These are phyloP conservation scores for Mycteria americana DNA, from an alignment of 2,797 vertebrate genomes.

Conservation along the genomic window DNA sequence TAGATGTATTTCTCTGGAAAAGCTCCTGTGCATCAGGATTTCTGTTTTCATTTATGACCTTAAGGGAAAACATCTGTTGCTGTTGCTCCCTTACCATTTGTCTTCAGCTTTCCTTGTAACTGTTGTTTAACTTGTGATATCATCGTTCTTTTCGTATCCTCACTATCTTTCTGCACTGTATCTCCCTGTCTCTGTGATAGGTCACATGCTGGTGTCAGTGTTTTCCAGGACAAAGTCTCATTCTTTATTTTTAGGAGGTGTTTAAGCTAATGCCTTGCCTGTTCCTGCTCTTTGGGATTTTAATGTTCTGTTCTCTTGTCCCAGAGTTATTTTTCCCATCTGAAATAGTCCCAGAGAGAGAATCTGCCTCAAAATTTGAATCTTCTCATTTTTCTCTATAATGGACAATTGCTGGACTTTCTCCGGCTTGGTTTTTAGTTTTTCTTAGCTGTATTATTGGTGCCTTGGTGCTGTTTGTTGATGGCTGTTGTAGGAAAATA, in stretches of 20 bases:
- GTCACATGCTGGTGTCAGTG: background rate
- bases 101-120: conserved; percentile 35
- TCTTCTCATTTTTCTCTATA: background rate
- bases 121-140: conserved; percentile 35
- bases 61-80: conserved; percentile 64
- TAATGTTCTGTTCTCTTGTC: background rate
- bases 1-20: background rate
- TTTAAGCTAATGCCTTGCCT: conserved; percentile 25
- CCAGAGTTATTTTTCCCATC: background rate
- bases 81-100: conserved; percentile 19
- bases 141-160: background rate
- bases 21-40: conserved; percentile 16
- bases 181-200: background rate
- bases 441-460: background rate
- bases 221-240: background rate
- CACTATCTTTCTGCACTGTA: background rate
- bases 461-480: background rate
- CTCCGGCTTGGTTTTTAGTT: background rate
- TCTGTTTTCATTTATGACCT: conserved; percentile 54
- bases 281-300: background rate
- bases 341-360: background rate
- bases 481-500: background rate
- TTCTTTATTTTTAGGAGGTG: conserved; percentile 27
- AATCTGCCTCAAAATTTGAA: background rate
- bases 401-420: background rate